Evolutionary conservation across 1,140 invertebrate genomes (phyloP).

Genomic region (Drosophila ficusphila): DNA sequence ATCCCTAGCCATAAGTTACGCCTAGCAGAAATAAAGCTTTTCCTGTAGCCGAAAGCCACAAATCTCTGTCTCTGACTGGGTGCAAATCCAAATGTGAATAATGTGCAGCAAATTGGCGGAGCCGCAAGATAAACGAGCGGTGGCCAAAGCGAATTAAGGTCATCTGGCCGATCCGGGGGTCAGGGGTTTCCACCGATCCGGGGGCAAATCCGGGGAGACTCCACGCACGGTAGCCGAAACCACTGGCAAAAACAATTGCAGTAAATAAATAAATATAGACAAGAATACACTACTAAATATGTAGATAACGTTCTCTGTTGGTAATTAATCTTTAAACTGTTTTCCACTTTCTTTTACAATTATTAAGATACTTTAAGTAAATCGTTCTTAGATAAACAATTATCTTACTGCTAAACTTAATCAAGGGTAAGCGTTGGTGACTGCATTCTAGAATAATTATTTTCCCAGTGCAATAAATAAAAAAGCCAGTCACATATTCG

Average conservation of each 20-base stretch:
- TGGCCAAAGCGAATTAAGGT: slow-evolving; percentile 72
- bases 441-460: neutral
- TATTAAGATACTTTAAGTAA: too few relatives aligned
- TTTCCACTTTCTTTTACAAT: too few relatives aligned
- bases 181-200: slow-evolving; percentile 21
- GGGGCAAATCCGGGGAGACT: slow-evolving; percentile 14
- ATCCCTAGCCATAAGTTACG: slow-evolving; percentile 34
- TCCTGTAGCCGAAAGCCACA: slow-evolving; percentile 52
- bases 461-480: slow-evolving; percentile 37
- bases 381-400: too few relatives aligned
- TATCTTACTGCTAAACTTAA: too few relatives aligned
- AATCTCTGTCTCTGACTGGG: slow-evolving; percentile 32
- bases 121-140: slow-evolving; percentile 68
- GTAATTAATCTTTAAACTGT: too few relatives aligned
- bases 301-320: too few relatives aligned
- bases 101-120: slow-evolving; percentile 69
- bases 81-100: slow-evolving; percentile 51
- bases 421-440: too few relatives aligned
- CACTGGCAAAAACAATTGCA: slow-evolving; percentile 14
- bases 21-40: slow-evolving; percentile 67
- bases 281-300: neutral
- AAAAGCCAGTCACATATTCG: slow-evolving; percentile 48
- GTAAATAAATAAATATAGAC: slow-evolving; percentile 19
- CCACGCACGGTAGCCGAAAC: slow-evolving; percentile 51
- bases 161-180: slow-evolving; percentile 47